A percentile compares a stretch with the other conserved stretches of the same genome.
Conservation (phyloP, 1,140 invertebrate genomes). For the Panagrolaimus sp. region DNA sequence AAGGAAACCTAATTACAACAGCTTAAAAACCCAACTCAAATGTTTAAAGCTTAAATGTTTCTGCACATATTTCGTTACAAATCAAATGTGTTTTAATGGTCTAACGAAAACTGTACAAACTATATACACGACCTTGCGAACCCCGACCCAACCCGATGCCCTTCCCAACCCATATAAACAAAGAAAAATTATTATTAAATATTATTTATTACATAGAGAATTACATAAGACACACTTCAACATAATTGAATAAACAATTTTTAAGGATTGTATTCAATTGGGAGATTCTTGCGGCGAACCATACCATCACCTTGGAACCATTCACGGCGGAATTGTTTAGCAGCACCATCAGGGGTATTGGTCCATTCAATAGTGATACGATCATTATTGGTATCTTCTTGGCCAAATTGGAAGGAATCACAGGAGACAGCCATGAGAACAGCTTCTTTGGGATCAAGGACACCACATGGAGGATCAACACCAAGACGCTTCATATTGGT, state of each 20-base stretch:
- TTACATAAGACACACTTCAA: too few species aligned
- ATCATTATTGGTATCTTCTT: slow-evolving; percentile 47
- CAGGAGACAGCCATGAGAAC: slow-evolving; percentile 41
- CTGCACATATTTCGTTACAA: too few species aligned
- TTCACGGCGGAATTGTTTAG: slow-evolving; percentile 41
- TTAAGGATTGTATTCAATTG: slow-evolving; percentile 46
- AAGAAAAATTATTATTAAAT: not conserved
- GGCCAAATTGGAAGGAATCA: slow-evolving; percentile 39
- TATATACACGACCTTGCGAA: too few species aligned
- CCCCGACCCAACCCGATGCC: too few species aligned
- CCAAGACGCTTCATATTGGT: slow-evolving; percentile 37
- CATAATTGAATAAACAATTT: not conserved
- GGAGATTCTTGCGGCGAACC: slow-evolving; percentile 46
- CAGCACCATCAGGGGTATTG: slow-evolving; percentile 44
- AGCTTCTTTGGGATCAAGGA: slow-evolving; percentile 44
- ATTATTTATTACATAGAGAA: slow-evolving; percentile 4
- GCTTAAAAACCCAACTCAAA: too few species aligned
- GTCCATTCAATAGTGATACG: slow-evolving; percentile 49
- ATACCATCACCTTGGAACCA: slow-evolving; percentile 49
- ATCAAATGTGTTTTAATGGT: too few species aligned
- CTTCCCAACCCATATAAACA: slow-evolving; percentile 3
- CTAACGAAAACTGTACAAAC: too few species aligned
- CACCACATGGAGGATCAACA: slow-evolving; percentile 39
- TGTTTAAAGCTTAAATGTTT: too few species aligned
- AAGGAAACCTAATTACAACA: too few species aligned